Base-by-base conservation (phyloP, 2,888 invertebrate species). In the Oeneis ivallda region DNA sequence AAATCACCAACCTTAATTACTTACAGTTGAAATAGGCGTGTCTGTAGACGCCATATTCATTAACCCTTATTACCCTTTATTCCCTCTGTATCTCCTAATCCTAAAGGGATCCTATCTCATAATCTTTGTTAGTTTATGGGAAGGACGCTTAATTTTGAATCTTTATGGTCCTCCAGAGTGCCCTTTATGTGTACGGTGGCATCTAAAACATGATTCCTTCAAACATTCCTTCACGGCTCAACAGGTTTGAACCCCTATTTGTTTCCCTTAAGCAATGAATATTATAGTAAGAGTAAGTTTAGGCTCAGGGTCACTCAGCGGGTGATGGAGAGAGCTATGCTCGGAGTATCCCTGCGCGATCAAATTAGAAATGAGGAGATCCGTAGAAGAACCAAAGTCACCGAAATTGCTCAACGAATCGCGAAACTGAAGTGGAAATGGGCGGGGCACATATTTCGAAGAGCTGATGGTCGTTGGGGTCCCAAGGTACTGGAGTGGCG, bases 61-160 rank as follows among this genome's bases (percentile, higher is more conserved):
- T 54, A 62, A 64, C 54, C 56, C 50, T 50, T 56, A 56, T 65
- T 50, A 37, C 26, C 56, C 64, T 32, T 62, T 53, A 60, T 57
- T 62, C 59, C 45, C 15, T 47, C 37, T 53, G 37, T 37, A 53
- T 37, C 53, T 37, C 37, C n/a, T 62, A 10, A 60, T 63, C 52
- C 63, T 26, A 19, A n/a, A 64, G 64, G 64, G 64, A 54, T 49
- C 43, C 37, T 60, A 68, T 65, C 63, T 60, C 9, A 57, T 63
- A 63, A 65, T 65, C 65, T 63, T 61, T 56, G 52, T 59, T 43
- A 50, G 56, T 45, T 61, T 64, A 67, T 67, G 63, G n/a, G 19
- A 64, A 49, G 64, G 43, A 19, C 45, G 62, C 56, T 67, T 67
- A 63, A 68, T 68, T 65, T 63, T 57, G 57, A 57, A 60, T 65